These are phyloP conservation scores for Folsomia candida DNA, from an alignment of 2,888 invertebrate species.

Conservation along the genomic window DNA sequence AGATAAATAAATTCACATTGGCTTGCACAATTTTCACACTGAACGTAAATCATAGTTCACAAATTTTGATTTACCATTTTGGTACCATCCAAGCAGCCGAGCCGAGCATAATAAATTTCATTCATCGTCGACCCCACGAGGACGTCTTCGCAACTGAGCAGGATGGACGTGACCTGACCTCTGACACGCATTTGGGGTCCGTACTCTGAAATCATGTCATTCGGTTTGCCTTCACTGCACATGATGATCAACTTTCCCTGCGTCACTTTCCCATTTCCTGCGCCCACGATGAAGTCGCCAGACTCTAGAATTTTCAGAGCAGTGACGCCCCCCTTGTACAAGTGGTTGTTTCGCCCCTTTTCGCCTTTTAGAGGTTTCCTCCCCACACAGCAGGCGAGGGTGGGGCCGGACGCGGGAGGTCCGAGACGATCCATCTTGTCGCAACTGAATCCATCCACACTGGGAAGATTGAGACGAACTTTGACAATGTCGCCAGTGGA, in stretches of 20 bases:
- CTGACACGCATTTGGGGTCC: constrained; percentile 47
- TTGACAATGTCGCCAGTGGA: constrained; percentile 68
- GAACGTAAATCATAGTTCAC: too few relatives aligned
- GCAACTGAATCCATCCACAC: constrained; percentile 26
- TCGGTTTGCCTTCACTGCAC: constrained; percentile 34
- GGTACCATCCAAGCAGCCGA: constrained; percentile 64
- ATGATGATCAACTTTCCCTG: constrained; percentile 52
- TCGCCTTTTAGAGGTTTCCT: constrained; percentile 37
- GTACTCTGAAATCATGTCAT: constrained; percentile 36
- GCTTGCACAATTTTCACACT: too few relatives aligned
- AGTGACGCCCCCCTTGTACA: constrained; percentile 48
- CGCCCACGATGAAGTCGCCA: constrained; percentile 64
- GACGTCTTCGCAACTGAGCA: constrained; percentile 62
- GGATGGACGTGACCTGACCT: constrained; percentile 72
- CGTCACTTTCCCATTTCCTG: constrained; percentile 80
- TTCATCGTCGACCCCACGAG: constrained; percentile 73
- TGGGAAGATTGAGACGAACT: constrained; percentile 44
- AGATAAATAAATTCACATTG: too few relatives aligned
- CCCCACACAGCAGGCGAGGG: constrained; percentile 33
- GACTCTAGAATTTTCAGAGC: constrained; percentile 39
- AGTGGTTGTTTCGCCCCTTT: constrained; percentile 45
- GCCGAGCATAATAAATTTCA: constrained; percentile 75
- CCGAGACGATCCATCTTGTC: constrained; percentile 35
- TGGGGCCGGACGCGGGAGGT: constrained; percentile 37
- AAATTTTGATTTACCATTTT: too few relatives aligned